Percentiles rank a stretch among this genome's conserved stretches.
Evolutionary conservation across 2,888 invertebrate species (phyloP).

Genomic region (Dexiosoma caninum): DNA sequence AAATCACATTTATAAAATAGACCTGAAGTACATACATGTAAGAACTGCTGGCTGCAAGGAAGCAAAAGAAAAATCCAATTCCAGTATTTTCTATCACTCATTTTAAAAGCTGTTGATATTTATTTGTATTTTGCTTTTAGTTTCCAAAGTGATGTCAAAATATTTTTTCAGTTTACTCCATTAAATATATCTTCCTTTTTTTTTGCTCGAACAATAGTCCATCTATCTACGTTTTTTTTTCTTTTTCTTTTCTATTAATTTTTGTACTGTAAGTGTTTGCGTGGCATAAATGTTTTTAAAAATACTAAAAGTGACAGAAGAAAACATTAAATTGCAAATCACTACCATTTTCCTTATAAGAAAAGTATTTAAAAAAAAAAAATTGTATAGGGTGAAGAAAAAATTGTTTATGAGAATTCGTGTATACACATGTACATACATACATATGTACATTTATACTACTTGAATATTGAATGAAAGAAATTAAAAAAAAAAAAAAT

Average conservation of each 20-base stretch:
- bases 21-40: no score
- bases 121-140: background rate
- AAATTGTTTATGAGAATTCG: background rate
- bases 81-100: background rate
- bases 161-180: conserved; percentile 22
- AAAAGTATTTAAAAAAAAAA: conserved; percentile 15
- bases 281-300: background rate
- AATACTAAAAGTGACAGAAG: conserved; percentile 16
- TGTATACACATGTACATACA: background rate
- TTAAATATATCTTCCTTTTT: conserved; percentile 22
- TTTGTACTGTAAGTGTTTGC: background rate
- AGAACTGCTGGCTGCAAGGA: no score
- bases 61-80: no score
- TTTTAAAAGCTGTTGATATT: conserved; percentile 2
- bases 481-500: background rate
- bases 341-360: conserved; percentile 18
- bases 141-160: conserved; percentile 26
- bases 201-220: background rate
- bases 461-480: conserved; percentile 15
- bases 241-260: background rate
- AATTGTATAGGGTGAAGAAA: background rate
- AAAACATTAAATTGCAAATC: conserved; percentile 32
- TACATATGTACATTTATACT: background rate
- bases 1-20: no score
- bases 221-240: background rate